These are phyloP conservation scores for Aspidiotus rigidus DNA, from an alignment of 2,888 invertebrate genomes.

Conservation along the genomic window DNA sequence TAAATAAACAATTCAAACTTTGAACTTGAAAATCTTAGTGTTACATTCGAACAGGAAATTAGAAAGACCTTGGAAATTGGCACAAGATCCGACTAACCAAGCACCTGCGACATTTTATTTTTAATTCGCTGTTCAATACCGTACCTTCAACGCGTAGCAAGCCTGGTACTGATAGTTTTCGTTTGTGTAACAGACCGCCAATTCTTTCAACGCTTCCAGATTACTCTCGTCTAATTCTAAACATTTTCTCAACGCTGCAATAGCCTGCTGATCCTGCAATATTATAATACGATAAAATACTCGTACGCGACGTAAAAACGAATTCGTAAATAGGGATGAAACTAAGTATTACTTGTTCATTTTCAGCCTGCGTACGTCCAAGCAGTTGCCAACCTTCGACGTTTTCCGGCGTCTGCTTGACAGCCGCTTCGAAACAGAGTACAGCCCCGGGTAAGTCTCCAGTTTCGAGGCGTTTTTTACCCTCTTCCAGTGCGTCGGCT, in stretches of 20 bases:
- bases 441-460: conserved; percentile 95
- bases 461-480: conserved; percentile 66
- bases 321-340: neutral
- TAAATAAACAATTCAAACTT: no score
- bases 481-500: conserved; percentile 72
- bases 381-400: conserved; percentile 77
- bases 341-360: conserved; percentile 63
- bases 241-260: conserved; percentile 81
- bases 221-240: conserved; percentile 69
- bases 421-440: conserved; percentile 91
- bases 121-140: no score
- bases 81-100: no score
- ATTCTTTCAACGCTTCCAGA: conserved; percentile 71
- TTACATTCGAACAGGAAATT: no score
- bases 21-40: no score
- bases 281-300: neutral
- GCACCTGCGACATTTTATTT: no score
- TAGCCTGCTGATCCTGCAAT: conserved; percentile 72
- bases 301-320: neutral
- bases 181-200: conserved; percentile 92
- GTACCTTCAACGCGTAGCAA: conserved; percentile 52
- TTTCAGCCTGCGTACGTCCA: conserved; percentile 91
- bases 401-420: conserved; percentile 67
- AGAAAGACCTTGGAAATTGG: no score
- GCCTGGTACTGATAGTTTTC: conserved; percentile 89